These are phyloP conservation scores for Cyphomyrus plagiostoma DNA, from an alignment of 2,113 vertebrate genomes.

Conservation along the genomic window DNA sequence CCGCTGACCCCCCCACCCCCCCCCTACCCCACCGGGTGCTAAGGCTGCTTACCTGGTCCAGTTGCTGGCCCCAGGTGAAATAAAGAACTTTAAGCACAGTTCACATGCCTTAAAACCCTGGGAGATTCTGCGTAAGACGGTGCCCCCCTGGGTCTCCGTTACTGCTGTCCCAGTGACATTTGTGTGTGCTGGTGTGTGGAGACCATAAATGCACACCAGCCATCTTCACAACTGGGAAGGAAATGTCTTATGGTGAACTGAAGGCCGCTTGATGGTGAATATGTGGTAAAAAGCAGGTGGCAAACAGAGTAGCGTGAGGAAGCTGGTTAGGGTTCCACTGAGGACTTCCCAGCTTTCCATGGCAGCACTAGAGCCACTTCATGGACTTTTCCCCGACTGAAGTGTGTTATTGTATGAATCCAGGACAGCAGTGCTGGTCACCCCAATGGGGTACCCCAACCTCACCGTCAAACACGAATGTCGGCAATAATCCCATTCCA, in stretches of 20 bases:
- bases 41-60: slow-evolving; percentile 19
- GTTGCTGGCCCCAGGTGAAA: neutral
- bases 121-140: slow-evolving; percentile 1
- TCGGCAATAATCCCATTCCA: neutral
- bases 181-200: neutral
- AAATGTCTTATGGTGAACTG: neutral
- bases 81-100: slow-evolving; percentile 34
- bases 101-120: slow-evolving; percentile 49
- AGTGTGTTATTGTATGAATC: neutral
- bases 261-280: neutral
- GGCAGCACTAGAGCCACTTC: neutral
- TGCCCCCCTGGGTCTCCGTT: neutral
- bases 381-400: neutral
- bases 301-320: neutral
- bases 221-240: neutral
- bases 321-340: neutral
- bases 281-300: slow-evolving; percentile 10
- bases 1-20: neutral
- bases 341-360: neutral
- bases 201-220: neutral
- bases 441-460: neutral
- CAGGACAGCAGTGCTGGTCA: neutral
- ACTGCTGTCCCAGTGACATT: neutral
- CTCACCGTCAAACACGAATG: neutral
- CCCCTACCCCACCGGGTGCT: slow-evolving; percentile 22